Conservation (phyloP, 2,797 vertebrate species). For the Tokudaia muenninki region DNA sequence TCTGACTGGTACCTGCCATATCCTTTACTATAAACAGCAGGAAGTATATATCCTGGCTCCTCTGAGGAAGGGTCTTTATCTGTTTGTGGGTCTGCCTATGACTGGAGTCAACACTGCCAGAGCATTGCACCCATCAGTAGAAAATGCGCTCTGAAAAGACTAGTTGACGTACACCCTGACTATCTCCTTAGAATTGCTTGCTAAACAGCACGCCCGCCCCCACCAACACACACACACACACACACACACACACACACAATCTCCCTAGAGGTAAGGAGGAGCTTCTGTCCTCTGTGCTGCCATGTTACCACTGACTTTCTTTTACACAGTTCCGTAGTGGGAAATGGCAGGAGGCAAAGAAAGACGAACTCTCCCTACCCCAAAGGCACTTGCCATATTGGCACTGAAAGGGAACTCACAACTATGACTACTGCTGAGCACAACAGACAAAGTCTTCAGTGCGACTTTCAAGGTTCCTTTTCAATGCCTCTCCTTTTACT, state of each 20-base stretch:
- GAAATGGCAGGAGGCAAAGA: constrained; percentile 74
- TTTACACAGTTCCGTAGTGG: constrained; percentile 71
- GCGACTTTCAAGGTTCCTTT: constrained; percentile 59
- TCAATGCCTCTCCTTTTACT: constrained; percentile 75
- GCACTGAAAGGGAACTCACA: constrained; percentile 73
- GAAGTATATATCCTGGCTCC: not conserved
- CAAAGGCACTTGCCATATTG: constrained; percentile 61
- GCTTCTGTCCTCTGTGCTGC: not conserved
- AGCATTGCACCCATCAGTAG: not conserved
- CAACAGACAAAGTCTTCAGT: constrained; percentile 59
- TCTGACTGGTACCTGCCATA: constrained; percentile 48
- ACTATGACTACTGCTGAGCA: constrained; percentile 61
- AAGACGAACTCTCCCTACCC: constrained; percentile 74
- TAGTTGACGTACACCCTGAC: constrained; percentile 46
- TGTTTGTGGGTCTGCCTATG: constrained; percentile 17
- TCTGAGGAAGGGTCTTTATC: not conserved
- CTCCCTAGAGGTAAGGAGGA: constrained; percentile 60
- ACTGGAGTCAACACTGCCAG: constrained; percentile 56
- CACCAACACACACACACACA: no score
- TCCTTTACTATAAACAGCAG: constrained; percentile 26
- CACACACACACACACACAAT: not conserved
- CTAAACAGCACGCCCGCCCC: not conserved
- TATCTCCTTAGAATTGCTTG: constrained; percentile 61
- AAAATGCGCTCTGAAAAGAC: constrained; percentile 52
- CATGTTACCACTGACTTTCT: constrained; percentile 68